phyloP scores from a whole-genome alignment of 1,140 invertebrate genomes.

The Ceratoteleas bidentatus region DNA sequence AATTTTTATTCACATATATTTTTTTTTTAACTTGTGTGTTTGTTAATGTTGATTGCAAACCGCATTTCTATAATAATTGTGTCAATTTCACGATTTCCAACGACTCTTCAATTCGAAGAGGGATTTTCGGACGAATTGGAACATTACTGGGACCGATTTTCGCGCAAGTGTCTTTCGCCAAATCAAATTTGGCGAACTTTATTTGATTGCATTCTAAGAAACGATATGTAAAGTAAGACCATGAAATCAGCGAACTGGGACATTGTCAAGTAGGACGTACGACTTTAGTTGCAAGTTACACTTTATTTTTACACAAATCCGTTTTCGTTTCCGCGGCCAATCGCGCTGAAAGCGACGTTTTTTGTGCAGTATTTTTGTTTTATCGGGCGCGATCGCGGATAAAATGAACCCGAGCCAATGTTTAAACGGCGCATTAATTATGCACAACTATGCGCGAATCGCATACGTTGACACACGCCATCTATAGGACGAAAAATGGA shows the following conservation, averaged over 20 bases:
- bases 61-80: no score
- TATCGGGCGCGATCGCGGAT: not conserved
- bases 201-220: slow-evolving; percentile 21
- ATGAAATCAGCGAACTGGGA: slow-evolving; percentile 53
- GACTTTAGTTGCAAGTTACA: slow-evolving; percentile 39
- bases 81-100: no score
- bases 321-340: not conserved
- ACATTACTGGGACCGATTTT: not conserved
- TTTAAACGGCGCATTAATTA: not conserved
- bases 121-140: no score
- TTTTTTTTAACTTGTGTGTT: no score
- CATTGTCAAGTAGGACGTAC: slow-evolving; percentile 55
- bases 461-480: no score
- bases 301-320: slow-evolving; percentile 15
- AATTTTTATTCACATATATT: no score
- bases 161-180: slow-evolving; percentile 4
- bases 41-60: no score
- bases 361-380: not conserved
- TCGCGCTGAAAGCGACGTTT: slow-evolving; percentile 12
- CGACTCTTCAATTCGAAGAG: no score
- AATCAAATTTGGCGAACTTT: no score
- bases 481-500: no score
- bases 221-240: slow-evolving; percentile 46
- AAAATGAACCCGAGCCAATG: not conserved
- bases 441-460: no score